phyloP scores from a whole-genome alignment of 2,113 vertebrate species.

The Blennius ocellaris region DNA sequence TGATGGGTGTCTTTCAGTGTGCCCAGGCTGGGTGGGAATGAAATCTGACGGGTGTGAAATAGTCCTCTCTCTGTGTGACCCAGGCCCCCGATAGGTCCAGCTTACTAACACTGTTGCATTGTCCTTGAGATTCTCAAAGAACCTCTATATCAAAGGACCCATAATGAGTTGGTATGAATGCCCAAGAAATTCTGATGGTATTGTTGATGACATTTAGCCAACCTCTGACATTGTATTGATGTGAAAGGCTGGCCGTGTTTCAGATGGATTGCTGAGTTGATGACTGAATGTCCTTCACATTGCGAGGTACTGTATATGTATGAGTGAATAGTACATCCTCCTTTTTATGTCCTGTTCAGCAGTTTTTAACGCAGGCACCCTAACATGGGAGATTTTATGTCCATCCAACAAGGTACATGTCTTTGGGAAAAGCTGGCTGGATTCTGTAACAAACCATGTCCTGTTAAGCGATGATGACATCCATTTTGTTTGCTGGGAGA shows the following conservation, averaged over 20 bases:
- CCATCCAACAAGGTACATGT: background rate
- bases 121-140: slow-evolving; percentile 43
- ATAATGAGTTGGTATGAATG: slow-evolving; percentile 15
- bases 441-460: slow-evolving; percentile 25
- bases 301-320: too few species aligned
- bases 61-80: slow-evolving; percentile 41
- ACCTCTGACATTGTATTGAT: slow-evolving; percentile 14
- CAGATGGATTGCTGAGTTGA: background rate
- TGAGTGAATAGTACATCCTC: background rate
- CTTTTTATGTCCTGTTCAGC: background rate
- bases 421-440: background rate
- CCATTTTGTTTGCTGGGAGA: slow-evolving; percentile 48
- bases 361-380: background rate
- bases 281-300: background rate
- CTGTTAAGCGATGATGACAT: slow-evolving; percentile 43
- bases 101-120: slow-evolving; percentile 57
- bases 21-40: slow-evolving; percentile 57
- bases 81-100: slow-evolving; percentile 29
- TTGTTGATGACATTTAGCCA: slow-evolving; percentile 15
- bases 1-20: slow-evolving; percentile 70
- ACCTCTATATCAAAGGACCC: slow-evolving; percentile 26
- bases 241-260: slow-evolving; percentile 5
- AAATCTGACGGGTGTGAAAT: slow-evolving; percentile 72
- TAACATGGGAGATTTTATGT: background rate
- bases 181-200: slow-evolving; percentile 12